Evolutionary conservation across 2,797 vertebrate genomes (phyloP).

Genomic region (Margarornis squamiger): DNA sequence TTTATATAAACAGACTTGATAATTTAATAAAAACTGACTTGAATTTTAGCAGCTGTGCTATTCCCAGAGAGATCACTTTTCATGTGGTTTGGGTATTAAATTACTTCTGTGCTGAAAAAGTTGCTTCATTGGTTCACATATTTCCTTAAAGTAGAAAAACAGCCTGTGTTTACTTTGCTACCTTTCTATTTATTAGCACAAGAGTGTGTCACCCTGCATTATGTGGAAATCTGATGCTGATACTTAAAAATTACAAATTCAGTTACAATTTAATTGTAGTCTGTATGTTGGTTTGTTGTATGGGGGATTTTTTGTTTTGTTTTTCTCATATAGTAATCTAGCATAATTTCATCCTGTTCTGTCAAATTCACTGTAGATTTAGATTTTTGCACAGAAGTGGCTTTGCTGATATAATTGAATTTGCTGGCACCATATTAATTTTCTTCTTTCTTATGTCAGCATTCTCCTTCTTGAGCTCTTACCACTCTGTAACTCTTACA

Average conservation of each 20-base stretch:
- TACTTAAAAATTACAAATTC: slow-evolving; percentile 68
- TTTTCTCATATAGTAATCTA: neutral
- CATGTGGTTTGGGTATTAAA: slow-evolving; percentile 74
- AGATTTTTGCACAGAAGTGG: neutral
- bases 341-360: slow-evolving; percentile 19
- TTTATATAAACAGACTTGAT: slow-evolving; percentile 69
- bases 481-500: neutral
- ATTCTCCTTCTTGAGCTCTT: neutral
- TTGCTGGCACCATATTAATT: neutral
- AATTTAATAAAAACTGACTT: slow-evolving; percentile 75
- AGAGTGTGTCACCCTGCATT: slow-evolving; percentile 57
- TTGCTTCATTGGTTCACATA: slow-evolving; percentile 62
- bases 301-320: neutral
- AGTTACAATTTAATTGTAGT: slow-evolving; percentile 33
- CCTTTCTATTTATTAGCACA: slow-evolving; percentile 56
- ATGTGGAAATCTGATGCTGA: slow-evolving; percentile 56
- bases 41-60: slow-evolving; percentile 76
- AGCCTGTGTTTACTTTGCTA: slow-evolving; percentile 67
- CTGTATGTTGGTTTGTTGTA: neutral
- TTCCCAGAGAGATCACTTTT: slow-evolving; percentile 79
- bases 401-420: slow-evolving; percentile 9
- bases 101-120: slow-evolving; percentile 75
- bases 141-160: slow-evolving; percentile 77
- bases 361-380: slow-evolving; percentile 13
- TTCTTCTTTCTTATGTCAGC: neutral